Evolutionary conservation across 1,140 invertebrate species (phyloP), one percentile per base, ranked within the genome.

Genomic region (Calycopis cecrops): DNA sequence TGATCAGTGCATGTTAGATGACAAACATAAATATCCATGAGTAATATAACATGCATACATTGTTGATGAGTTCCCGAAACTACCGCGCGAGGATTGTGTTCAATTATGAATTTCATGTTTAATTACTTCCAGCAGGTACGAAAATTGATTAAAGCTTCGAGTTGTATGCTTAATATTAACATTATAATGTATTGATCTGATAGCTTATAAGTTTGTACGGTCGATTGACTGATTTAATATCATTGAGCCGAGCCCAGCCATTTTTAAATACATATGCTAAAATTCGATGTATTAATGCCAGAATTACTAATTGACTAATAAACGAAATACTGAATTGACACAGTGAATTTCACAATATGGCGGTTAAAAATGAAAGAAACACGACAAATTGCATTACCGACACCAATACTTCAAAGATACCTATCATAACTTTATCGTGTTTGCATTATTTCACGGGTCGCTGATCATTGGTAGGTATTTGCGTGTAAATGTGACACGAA

Each of bases 371-470:
- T 49, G 28, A 49, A 49, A 33, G 48, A 34, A 49, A 34, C n/a
- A 49, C 28, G 48, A 49, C 33, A 49, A 34, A 49, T 33, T 35
- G 48, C 28, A 35, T 21, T 12, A 6, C 21, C 48, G 48, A 49
- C 48, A 49, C 55, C 38, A 44, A 57, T 47, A 33, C 65, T 62
- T 63, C 64, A 60, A 73, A 83, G 69, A 73, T 75, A 76, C 74
- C 73, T 75, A 76, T 76, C 73, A 79, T 77, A 83, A 79, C 72
- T 80, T 78, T 78, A 83, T 79, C 74, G 65, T 76, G 77, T 83
- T 80, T 83, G 77, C 76, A 78, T 83, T 79, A 79, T 80, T 83
- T 79, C 68, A 71, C 67, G 67, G 66, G 65, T 69, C 71, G 69
- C 68, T 80, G 79, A 79, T 78, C 76, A 67, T 60, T 52, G 17